Evolutionary conservation across 2,113 vertebrate species (phyloP).

Genomic region (Neodon shergylaensis): DNA sequence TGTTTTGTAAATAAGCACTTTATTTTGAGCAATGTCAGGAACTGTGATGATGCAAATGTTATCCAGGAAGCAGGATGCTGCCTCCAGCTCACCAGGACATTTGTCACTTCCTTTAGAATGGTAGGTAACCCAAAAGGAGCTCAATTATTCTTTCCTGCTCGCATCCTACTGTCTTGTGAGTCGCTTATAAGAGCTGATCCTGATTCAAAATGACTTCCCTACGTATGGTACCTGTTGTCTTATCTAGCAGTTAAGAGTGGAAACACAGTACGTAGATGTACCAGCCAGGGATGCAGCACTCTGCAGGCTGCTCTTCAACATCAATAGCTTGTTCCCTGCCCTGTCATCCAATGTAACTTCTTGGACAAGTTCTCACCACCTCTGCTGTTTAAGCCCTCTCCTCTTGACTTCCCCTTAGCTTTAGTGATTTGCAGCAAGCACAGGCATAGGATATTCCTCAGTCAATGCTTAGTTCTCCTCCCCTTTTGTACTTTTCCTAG

Average conservation of each 20-base stretch:
- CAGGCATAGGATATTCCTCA: background rate
- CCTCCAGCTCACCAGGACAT: background rate
- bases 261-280: background rate
- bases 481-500: background rate
- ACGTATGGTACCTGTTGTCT: background rate
- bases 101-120: background rate
- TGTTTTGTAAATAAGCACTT: background rate
- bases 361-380: background rate
- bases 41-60: background rate
- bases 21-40: background rate
- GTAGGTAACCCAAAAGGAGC: background rate
- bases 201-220: slow-evolving; percentile 1
- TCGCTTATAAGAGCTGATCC: background rate
- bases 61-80: background rate
- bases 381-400: background rate
- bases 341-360: background rate
- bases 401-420: background rate
- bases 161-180: background rate
- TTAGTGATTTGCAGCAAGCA: background rate
- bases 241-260: background rate
- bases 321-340: background rate
- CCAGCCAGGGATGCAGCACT: background rate
- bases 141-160: background rate
- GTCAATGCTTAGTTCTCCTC: background rate
- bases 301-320: background rate